Evolutionary conservation across 2,113 vertebrate species (phyloP), one percentile per base, ranked within the genome.

Genomic region (Elephantulus edwardii): DNA sequence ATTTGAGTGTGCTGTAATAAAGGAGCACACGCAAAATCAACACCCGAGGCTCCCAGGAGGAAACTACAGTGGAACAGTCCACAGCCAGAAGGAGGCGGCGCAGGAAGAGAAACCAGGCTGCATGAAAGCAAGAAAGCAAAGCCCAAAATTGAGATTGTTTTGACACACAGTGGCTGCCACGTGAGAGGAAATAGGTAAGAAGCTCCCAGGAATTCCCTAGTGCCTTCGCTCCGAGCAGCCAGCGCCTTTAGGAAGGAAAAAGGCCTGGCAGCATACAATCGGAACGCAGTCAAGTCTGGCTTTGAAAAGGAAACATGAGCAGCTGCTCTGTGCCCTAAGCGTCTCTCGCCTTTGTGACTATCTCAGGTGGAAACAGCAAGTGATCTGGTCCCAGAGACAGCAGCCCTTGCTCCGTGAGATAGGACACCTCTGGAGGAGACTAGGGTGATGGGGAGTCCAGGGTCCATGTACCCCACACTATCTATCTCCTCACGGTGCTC

Each of bases 361-460:
- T 33, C 64, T 50, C 13, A 0, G 44, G 58, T 7, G 42, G 40
- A n/a, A 17, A 35, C 54, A 0, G 0, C 35, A 1, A 0, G n/a
- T 48, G 38, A 30, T 4, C 16, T 4, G 19, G 38, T 11, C 80
- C 12, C 30, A 2, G 16, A 50, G 58, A 28, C 46, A 5, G 7
- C 14, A 3, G 22, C 8, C 12, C 33, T 44, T 48, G 68, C 52
- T 26, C 33, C 38, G 2, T 26, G 66, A 72, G 72, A 40, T 40
- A 6, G 0, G 0, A 54, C 52, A n/a, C 50, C 75, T 9, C 22
- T 50, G 16, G 20, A 4, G 20, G 14, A 10, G n/a, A 33, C 28
- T 33, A 1, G 26, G 20, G 40, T 0, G 17, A 44, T 14, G 0
- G 52, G 16, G 13, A 19, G 40, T 42, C 11, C 0, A 38, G 38